Conservation (phyloP, 2,888 invertebrate species). For the Parnassius orleans region DNA sequence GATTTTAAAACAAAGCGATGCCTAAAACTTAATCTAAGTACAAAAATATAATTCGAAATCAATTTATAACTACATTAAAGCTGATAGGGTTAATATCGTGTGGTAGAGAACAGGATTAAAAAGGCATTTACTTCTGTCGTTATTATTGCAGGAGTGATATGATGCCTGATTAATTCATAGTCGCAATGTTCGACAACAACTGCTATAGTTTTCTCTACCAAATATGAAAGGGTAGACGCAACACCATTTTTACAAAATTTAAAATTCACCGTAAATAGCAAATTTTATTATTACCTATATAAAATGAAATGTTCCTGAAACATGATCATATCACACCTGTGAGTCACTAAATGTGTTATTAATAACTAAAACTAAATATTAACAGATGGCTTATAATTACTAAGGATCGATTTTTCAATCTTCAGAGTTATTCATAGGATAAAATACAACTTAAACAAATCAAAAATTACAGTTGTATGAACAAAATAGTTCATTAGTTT, state of each 20-base stretch:
- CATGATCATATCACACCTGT: constrained; percentile 8
- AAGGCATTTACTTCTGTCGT: neutral
- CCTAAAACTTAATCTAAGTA: constrained; percentile 54
- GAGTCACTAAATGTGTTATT: neutral
- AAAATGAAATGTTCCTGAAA: too few relatives aligned
- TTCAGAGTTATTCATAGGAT: too few relatives aligned
- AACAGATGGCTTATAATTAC: constrained; percentile 4
- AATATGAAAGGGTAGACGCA: too few relatives aligned
- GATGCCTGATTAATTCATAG: neutral
- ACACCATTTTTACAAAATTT: too few relatives aligned
- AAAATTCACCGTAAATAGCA: neutral
- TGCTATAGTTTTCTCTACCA: too few relatives aligned
- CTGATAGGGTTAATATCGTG: constrained; percentile 57
- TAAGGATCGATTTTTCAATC: too few relatives aligned
- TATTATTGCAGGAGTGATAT: constrained; percentile 7
- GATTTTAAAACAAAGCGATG: constrained; percentile 19
- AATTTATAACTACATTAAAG: constrained; percentile 67
- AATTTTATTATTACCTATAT: too few relatives aligned
- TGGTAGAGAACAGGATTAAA: constrained; percentile 32
- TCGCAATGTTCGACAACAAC: too few relatives aligned
- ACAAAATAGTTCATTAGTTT: too few relatives aligned
- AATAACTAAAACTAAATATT: neutral
- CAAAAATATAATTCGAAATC: constrained; percentile 65
- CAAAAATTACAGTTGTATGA: too few relatives aligned
- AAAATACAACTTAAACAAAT: too few relatives aligned